These are phyloP conservation scores for Rugalucina vietnamica DNA, from an alignment of 2,888 invertebrate genomes.

Conservation along the genomic window DNA sequence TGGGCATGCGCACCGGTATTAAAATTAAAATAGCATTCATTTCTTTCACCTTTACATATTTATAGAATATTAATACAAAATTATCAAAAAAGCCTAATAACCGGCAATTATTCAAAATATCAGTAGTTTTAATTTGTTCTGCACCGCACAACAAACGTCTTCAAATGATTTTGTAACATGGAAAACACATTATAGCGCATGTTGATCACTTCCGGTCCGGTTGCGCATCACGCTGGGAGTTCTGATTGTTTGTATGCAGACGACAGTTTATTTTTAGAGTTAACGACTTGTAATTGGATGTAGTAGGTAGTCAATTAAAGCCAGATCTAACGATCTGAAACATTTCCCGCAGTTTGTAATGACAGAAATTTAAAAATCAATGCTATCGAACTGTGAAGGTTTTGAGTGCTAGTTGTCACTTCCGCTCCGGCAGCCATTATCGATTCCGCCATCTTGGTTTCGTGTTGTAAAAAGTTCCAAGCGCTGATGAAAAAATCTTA, in stretches of 20 bases:
- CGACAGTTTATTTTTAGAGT: slow-evolving; percentile 61
- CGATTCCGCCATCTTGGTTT: slow-evolving; percentile 48
- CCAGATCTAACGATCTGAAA: slow-evolving; percentile 57
- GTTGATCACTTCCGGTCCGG: slow-evolving; percentile 64
- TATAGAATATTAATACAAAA: no score
- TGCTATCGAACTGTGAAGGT: slow-evolving; percentile 51
- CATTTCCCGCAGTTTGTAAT: slow-evolving; percentile 58
- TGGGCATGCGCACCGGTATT: no score
- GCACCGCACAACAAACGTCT: slow-evolving; percentile 58
- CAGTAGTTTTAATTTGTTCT: slow-evolving; percentile 48
- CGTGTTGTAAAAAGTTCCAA: slow-evolving; percentile 16
- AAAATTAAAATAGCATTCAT: no score
- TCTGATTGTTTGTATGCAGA: slow-evolving; percentile 60
- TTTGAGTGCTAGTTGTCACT: slow-evolving; percentile 46
- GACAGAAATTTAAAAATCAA: slow-evolving; percentile 59
- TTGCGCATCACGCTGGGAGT: slow-evolving; percentile 59
- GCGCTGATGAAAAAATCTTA: slow-evolving; percentile 33
- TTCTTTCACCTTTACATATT: no score
- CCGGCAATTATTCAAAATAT: background rate
- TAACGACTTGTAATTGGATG: slow-evolving; percentile 67
- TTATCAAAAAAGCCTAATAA: background rate
- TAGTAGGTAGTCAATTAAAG: slow-evolving; percentile 62
- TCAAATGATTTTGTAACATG: slow-evolving; percentile 66
- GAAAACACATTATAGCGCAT: slow-evolving; percentile 64
- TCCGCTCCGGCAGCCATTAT: slow-evolving; percentile 41